Evolutionary conservation across 2,888 invertebrate genomes (phyloP), one percentile per base, ranked within the genome.

Genomic region (Caenorhabditis sp.): DNA sequence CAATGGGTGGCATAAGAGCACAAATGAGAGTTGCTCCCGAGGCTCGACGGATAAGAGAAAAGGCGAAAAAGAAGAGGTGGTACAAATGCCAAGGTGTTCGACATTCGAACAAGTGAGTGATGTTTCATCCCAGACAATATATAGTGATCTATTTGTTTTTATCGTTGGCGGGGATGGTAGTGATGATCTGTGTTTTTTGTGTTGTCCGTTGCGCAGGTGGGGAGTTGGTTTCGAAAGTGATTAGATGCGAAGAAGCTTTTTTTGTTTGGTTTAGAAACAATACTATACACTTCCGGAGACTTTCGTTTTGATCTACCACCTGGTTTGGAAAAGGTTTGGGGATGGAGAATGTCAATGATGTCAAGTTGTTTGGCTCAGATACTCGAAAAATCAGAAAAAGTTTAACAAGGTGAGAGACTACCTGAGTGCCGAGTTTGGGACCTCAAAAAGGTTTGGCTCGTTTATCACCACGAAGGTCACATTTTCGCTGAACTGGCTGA

Each of bases 81-180:
- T 54, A 26, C 26, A 26, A 54, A 54, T 54, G 54, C 26, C 54
- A 54, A 14, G 26, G 10, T 14, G 6, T 14, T 14, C 10, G 14
- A 51, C 10, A 22, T 44, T 51, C n/a, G 44, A n/a, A 22, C 22
- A 24, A 51, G 22, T 51, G n/a, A n/a, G n/a, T n/a, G n/a, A n/a
- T n/a, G n/a, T n/a, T n/a, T n/a, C n/a, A n/a, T n/a, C 51, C 22
- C 38, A 41, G 41, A 38, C 2, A 59, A 38, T 38, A 63, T 47
- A 63, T 63, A n/a, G 63, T 63, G 63, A 63, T 63, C 63, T 63
- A 63, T 63, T 63, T 63, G 63, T 63, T 63, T 63, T 26, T 28
- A 7, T 63, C 44, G 19, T 35, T 38, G 61, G 63, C 44, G 63
- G n/a, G 10, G 4, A 19, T n/a, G 6, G 10, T n/a, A 47, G 24